A percentile compares a stretch with the other conserved stretches of the same genome.
Conservation (phyloP, 1,140 invertebrate species). For the Platorchestia sp. region DNA sequence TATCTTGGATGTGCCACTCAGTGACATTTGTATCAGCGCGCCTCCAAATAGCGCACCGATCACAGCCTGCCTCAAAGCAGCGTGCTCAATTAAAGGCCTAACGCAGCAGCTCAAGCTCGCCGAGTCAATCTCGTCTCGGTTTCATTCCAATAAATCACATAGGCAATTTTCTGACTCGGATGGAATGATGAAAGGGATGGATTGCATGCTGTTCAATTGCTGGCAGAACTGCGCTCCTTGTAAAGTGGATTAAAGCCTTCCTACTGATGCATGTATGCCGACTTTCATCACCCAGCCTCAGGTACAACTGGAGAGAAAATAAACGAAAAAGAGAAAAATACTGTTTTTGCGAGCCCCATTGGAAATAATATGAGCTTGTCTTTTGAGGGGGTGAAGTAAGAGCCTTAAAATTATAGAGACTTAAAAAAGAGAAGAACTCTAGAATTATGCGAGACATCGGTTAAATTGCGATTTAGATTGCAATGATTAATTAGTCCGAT, state of each 20-base stretch:
- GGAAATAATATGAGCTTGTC: no score
- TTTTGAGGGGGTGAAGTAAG: no score
- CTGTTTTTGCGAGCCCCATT: no score
- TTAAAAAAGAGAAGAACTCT: no score
- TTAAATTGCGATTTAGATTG: no score
- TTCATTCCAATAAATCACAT: background rate
- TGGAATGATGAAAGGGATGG: background rate
- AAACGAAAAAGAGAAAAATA: no score
- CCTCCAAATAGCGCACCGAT: no score
- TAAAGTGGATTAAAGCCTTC: background rate
- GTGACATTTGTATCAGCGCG: no score
- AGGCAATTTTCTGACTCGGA: background rate
- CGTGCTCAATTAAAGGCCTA: background rate
- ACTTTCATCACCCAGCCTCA: background rate
- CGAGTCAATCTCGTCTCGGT: background rate
- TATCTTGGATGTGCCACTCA: background rate
- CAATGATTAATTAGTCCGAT: background rate
- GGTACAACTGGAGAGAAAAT: no score
- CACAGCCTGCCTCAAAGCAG: no score
- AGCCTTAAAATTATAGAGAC: no score
- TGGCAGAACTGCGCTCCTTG: background rate
- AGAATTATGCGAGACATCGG: no score
- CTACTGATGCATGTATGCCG: background rate
- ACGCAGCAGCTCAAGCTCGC: background rate
- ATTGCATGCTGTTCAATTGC: background rate